Base-by-base conservation (phyloP, 2,113 vertebrate genomes). In the Pterocles burchelli region DNA sequence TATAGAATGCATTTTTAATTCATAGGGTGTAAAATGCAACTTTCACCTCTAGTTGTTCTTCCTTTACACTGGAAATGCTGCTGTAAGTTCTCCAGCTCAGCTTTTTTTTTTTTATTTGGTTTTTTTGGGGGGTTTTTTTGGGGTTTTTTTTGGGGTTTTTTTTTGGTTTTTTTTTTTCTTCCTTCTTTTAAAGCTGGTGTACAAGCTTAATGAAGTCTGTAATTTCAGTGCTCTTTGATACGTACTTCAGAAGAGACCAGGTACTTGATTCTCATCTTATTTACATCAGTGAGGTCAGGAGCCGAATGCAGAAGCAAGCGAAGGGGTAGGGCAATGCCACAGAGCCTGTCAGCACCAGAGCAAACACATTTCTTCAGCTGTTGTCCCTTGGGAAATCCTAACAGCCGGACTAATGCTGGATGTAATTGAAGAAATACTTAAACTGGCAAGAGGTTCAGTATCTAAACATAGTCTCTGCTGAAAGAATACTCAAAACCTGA, bases 1-100 rank as follows among this genome's bases (percentile, higher is more conserved):
- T 8, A 51, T 7, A 9, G 62, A 31, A 12, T 45, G 49, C 10
- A 21, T 59, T 78, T 91, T 51, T 59, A 55, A 62, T 86, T 57
- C 8, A 17, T 6, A 33, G 34, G 25, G 33, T 48, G 10, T 51
- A 70, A 81, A 87, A 41, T 26, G 13, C 24, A 59, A 59, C 52
- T 91, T 87, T 38, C 54, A 48, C 12, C 13, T 24, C 5, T 7
- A 55, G 36, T 13, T 31, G 26, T 18, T 76, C n/a, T 90, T 84
- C n/a, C 54, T 95, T 95, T 72, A 84, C n/a, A 18, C 28, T 92
- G 45, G n/a, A 82, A 93, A 73, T 70, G 29, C 26, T 94, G 59
- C 36, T 5, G 29, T 83, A 54, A 96, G 89, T 95, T 75, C 62
- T 45, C 11, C 62, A 75, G 31, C 22, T 84, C 36, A 84, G 51